Percentiles rank a stretch among this genome's conserved stretches.
These are phyloP conservation scores for Bradypodion ventrale DNA, from an alignment of 2,797 vertebrate genomes.

Conservation along the genomic window DNA sequence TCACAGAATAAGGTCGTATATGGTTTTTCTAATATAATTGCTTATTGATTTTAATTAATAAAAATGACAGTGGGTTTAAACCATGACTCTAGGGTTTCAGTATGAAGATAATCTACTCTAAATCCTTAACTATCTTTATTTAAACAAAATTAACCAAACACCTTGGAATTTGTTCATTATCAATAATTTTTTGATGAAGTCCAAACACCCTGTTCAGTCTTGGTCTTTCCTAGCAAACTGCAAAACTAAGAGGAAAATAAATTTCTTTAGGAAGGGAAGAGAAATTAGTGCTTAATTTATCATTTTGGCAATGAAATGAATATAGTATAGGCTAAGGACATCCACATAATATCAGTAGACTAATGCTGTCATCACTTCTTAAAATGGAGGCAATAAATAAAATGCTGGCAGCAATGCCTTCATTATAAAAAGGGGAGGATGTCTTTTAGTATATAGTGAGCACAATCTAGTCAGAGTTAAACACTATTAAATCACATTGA, in stretches of 20 bases:
- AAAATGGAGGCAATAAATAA: constrained; percentile 36
- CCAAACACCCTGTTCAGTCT: neutral
- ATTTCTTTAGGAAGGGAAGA: constrained; percentile 4
- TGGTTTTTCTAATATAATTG: constrained; percentile 2
- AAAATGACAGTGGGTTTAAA: neutral
- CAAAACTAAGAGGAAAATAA: constrained; percentile 27
- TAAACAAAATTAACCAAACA: neutral
- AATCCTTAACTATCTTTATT: neutral
- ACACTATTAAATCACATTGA: neutral
- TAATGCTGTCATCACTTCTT: constrained; percentile 36
- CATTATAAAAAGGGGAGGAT: constrained; percentile 32
- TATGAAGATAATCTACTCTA: neutral
- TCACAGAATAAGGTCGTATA: neutral
- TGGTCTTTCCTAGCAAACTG: neutral
- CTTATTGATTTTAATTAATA: neutral
- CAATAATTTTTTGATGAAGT: constrained; percentile 18
- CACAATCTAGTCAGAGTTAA: neutral
- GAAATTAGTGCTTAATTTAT: constrained; percentile 7
- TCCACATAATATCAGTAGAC: constrained; percentile 12
- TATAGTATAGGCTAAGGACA: constrained; percentile 8
- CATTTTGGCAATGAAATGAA: constrained; percentile 28
- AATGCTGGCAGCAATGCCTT: neutral
- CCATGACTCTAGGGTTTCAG: neutral
- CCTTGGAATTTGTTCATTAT: neutral
- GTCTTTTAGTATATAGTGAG: neutral